These are phyloP conservation scores for Temnothorax nylanderi DNA, from an alignment of 1,140 invertebrate species.

Conservation along the genomic window DNA sequence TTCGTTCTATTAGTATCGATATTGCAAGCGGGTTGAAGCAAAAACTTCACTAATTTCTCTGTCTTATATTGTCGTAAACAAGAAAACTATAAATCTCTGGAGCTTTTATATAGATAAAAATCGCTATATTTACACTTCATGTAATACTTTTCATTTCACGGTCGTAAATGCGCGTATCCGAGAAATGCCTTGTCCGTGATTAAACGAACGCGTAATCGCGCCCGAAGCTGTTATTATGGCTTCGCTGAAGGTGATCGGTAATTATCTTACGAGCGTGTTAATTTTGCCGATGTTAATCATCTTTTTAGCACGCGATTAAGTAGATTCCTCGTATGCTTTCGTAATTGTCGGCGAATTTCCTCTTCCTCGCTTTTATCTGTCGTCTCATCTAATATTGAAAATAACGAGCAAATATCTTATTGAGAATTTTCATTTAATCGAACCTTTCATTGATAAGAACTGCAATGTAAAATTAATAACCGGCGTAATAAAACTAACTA, in stretches of 20 bases:
- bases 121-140: slow-evolving; percentile 8
- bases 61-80: background rate
- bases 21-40: background rate
- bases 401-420: slow-evolving; percentile 15
- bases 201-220: slow-evolving; percentile 42
- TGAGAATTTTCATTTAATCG: background rate
- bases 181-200: slow-evolving; percentile 28
- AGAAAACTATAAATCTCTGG: background rate
- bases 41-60: background rate
- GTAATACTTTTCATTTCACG: background rate
- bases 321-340: background rate
- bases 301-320: slow-evolving; percentile 30
- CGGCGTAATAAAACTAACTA: background rate
- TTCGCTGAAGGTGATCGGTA: slow-evolving; percentile 43
- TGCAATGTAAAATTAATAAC: slow-evolving; percentile 34
- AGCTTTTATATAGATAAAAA: slow-evolving; percentile 6
- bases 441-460: slow-evolving; percentile 17
- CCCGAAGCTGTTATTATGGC: slow-evolving; percentile 37
- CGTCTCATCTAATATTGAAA: slow-evolving; percentile 6
- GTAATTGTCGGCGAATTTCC: slow-evolving; percentile 12
- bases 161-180: background rate
- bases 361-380: background rate
- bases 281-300: slow-evolving; percentile 57
- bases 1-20: background rate
- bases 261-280: slow-evolving; percentile 58